Base-by-base conservation (phyloP, 2,797 vertebrate species). In the Tapera naevia region DNA sequence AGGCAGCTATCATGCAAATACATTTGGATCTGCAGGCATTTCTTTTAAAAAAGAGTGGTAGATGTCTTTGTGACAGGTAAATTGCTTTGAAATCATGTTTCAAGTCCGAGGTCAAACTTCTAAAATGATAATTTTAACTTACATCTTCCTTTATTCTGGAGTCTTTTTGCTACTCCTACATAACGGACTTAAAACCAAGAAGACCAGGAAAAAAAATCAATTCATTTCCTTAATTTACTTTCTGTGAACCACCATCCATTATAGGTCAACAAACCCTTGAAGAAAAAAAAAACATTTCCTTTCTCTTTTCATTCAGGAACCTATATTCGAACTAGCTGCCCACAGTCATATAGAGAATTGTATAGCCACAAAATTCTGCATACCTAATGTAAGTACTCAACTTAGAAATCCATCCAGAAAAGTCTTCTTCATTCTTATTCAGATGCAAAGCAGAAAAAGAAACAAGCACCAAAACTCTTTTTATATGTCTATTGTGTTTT, bases 81-180 rank as follows among this genome's bases (percentile, higher is more conserved):
- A 97, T 97, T 96, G 94, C 95, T 96, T 96, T 94, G 80, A 96
- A 97, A 97, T 97, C 87, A 97, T 84, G 88, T 81, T 95, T 94
- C 92, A 97, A 95, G 88, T 96, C 66, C 14, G 9, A 91, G 75
- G 88, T 95, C 62, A 93, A 94, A 97, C 89, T 92, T 97, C 86
- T 81, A 48, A 94, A 86, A 91, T 69, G 2, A 81, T 83, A 81
- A 82, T 89, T 95, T 91, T 87, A 92, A 87, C 18, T 86, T 73
- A 84, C 23, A 48, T 45, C 35, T 80, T 78, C 58, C 33, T 81
- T 84, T 89, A 70, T 54, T 65, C 28, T 35, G 14, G 9, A 86
- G 15, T 48, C 39, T 86, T 82, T 91, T 76, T 81, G 35, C 25
- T 33, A 58, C 64, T 70, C 25, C 23, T 45, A 71, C 9, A n/a